Conservation (phyloP, 2,888 invertebrate species). For the Isotomurus palustris region DNA sequence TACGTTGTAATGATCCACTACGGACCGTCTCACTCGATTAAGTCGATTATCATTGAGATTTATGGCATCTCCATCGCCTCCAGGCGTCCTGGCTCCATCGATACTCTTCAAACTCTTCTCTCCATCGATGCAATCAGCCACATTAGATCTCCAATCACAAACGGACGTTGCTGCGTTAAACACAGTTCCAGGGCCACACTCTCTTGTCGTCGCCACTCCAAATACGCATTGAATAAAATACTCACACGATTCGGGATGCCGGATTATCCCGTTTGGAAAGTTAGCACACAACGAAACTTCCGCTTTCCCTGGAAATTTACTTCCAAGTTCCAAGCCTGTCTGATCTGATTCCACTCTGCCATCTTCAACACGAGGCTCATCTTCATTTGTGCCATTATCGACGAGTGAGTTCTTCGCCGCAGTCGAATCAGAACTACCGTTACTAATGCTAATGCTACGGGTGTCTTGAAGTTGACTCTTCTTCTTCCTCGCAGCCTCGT, state of each 20-base stretch:
- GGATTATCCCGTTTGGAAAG: slow-evolving; percentile 12
- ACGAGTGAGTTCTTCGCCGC: too few species aligned
- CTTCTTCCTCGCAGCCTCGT: too few species aligned
- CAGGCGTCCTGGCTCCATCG: not conserved
- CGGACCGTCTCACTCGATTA: not conserved
- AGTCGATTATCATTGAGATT: not conserved
- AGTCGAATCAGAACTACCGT: too few species aligned
- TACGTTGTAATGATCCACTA: not conserved
- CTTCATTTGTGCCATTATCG: too few species aligned
- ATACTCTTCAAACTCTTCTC: not conserved
- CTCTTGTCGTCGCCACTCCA: slow-evolving; percentile 2
- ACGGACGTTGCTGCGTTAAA: slow-evolving; percentile 27
- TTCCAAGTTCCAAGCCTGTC: slow-evolving; percentile 1
- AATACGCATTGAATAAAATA: slow-evolving; percentile 30
- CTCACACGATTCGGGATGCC: slow-evolving; percentile 29
- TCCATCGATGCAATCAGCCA: slow-evolving; percentile 12
- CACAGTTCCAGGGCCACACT: slow-evolving; percentile 31
- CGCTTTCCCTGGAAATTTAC: not conserved
- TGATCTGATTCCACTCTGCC: too few species aligned
- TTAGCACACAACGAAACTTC: not conserved
- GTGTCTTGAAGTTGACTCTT: too few species aligned
- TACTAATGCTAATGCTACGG: too few species aligned
- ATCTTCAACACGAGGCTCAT: not conserved
- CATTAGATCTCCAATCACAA: slow-evolving; percentile 38
- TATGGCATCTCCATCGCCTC: not conserved